Evolutionary conservation across 1,140 invertebrate species (phyloP).

Genomic region (Neodiprion lecontei): DNA sequence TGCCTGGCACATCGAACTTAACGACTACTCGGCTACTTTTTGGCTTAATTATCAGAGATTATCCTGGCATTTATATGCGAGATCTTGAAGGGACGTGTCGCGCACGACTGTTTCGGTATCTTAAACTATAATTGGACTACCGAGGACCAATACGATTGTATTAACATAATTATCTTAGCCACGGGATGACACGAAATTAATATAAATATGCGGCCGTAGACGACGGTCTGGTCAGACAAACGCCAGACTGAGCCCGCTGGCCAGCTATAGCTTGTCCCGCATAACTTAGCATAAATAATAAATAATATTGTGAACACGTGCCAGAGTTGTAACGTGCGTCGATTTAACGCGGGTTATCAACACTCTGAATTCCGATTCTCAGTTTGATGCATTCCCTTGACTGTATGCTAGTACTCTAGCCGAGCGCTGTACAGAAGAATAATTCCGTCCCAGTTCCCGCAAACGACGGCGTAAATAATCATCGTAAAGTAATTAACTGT

Average conservation of each 20-base stretch:
- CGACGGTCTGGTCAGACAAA: constrained; percentile 52
- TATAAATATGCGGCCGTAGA: constrained; percentile 53
- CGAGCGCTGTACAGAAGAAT: no score
- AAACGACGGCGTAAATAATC: no score
- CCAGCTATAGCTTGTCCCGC: constrained; percentile 43
- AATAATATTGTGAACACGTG: constrained; percentile 58
- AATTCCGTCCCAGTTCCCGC: no score
- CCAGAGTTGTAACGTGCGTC: constrained; percentile 44
- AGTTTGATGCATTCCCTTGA: background rate
- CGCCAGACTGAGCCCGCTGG: constrained; percentile 52
- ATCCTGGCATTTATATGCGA: background rate
- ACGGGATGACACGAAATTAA: constrained; percentile 55
- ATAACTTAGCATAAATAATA: constrained; percentile 59
- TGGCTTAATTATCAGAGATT: constrained; percentile 8
- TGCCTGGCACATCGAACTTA: constrained; percentile 18
- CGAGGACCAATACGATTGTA: constrained; percentile 39
- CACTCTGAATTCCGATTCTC: constrained; percentile 21
- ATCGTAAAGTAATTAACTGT: no score
- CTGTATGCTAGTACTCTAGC: background rate
- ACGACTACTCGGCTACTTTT: background rate
- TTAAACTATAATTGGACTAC: constrained; percentile 39
- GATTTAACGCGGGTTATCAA: constrained; percentile 38
- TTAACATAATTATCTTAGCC: constrained; percentile 56
- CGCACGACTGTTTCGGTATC: constrained; percentile 32
- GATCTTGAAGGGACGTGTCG: constrained; percentile 9